A percentile compares a stretch with the other conserved stretches of the same genome.
phyloP scores from a whole-genome alignment of 2,797 vertebrate genomes.

The Myotis planiceps region DNA sequence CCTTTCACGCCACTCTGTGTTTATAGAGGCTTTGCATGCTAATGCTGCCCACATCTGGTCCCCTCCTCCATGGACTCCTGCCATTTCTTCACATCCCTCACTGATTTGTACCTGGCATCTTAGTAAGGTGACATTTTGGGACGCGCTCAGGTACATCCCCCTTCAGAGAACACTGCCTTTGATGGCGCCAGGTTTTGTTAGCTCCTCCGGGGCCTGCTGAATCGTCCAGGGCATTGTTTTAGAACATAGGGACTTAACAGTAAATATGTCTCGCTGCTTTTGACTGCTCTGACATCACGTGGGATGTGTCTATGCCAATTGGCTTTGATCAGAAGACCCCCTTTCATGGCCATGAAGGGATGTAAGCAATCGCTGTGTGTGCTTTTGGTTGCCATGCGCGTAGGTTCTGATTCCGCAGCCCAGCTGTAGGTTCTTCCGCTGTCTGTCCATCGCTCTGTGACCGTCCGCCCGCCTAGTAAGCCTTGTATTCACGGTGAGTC shows the following conservation, averaged over 20 bases:
- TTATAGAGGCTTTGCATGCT: background rate
- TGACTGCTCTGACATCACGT: background rate
- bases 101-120: background rate
- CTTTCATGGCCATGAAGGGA: fast-evolving
- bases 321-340: background rate
- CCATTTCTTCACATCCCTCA: background rate
- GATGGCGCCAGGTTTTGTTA: background rate
- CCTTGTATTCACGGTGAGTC: fast-evolving
- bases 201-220: background rate
- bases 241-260: background rate
- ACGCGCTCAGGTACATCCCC: too few relatives aligned
- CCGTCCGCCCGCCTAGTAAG: background rate
- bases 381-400: background rate
- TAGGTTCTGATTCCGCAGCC: background rate
- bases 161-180: background rate
- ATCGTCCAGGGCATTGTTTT: background rate
- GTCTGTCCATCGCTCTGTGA: background rate
- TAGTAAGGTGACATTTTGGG: background rate
- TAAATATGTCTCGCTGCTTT: background rate
- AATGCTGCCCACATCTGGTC: background rate
- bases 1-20: background rate
- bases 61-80: background rate
- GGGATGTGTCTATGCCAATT: background rate
- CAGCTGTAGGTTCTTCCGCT: background rate
- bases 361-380: background rate